phyloP scores from a whole-genome alignment of 1,140 invertebrate genomes.

The Ceratosolen fusciceps region DNA sequence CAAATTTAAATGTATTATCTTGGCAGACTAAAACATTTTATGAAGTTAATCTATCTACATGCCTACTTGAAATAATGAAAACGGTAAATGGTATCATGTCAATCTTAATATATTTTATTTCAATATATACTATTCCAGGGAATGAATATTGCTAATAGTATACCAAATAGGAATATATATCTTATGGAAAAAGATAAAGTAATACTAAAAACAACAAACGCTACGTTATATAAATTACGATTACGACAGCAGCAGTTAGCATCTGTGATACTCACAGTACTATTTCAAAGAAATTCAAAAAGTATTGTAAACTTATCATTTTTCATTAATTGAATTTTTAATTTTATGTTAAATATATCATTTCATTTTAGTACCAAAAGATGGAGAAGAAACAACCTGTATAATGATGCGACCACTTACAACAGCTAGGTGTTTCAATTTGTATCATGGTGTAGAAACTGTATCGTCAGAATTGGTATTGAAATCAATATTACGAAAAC shows the following conservation, averaged over 20 bases:
- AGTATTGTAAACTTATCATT: background rate
- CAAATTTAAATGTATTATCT: constrained; percentile 32
- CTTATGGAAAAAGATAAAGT: constrained; percentile 34
- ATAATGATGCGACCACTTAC: constrained; percentile 10
- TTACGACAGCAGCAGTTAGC: constrained; percentile 15
- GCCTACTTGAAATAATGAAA: constrained; percentile 18
- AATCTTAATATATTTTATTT: constrained; percentile 1
- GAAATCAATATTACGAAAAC: constrained; percentile 8
- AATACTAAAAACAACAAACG: background rate
- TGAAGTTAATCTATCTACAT: background rate
- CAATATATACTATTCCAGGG: constrained; percentile 14
- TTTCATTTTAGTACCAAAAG: background rate
- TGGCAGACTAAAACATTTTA: constrained; percentile 1
- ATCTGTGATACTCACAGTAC: background rate
- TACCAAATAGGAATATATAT: constrained; percentile 35
- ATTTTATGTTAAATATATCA: background rate
- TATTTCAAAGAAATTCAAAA: background rate
- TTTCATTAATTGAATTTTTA: background rate
- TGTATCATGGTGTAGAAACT: constrained; percentile 24
- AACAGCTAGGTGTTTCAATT: constrained; percentile 16
- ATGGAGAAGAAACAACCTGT: background rate
- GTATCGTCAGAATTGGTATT: constrained; percentile 21
- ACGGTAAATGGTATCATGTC: background rate
- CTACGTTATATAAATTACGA: background rate
- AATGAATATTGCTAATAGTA: background rate